Evolutionary conservation across 2,888 invertebrate genomes (phyloP).

Genomic region (Malachius bipustulatus): DNA sequence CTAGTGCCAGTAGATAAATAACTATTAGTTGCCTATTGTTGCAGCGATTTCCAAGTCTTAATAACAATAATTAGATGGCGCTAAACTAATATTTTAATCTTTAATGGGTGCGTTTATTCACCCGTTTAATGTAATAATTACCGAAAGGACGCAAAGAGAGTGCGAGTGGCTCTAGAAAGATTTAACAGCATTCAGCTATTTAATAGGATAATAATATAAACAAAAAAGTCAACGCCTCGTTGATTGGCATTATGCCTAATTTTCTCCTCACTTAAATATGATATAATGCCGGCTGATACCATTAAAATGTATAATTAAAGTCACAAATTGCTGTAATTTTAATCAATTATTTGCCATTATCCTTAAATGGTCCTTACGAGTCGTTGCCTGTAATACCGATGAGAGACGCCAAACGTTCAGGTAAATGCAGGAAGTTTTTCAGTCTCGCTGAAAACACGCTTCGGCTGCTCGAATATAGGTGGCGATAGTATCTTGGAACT

Average conservation of each 20-base stretch:
- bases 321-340: conserved; percentile 36
- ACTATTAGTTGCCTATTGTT: no score
- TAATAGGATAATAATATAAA: conserved; percentile 33
- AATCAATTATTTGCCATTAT: conserved; percentile 31
- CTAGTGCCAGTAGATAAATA: no score
- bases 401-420: no score
- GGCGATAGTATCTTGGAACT: no score
- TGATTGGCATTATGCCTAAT: conserved; percentile 35
- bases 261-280: conserved; percentile 27
- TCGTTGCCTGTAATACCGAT: conserved; percentile 17
- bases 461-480: no score
- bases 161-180: conserved; percentile 16
- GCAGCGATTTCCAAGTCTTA: conserved; percentile 10
- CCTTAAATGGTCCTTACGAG: conserved; percentile 10
- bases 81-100: conserved; percentile 17
- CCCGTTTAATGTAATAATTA: conserved; percentile 23
- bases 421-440: no score
- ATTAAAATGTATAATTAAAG: conserved; percentile 35
- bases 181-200: conserved; percentile 23
- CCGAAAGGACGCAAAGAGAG: conserved; percentile 18
- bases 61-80: conserved; percentile 19
- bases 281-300: conserved; percentile 32
- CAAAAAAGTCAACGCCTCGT: conserved; percentile 30
- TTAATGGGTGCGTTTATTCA: no score
- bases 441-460: no score